Conservation (phyloP, 1,140 invertebrate genomes). For the Trachymyrmex cornetzi region DNA sequence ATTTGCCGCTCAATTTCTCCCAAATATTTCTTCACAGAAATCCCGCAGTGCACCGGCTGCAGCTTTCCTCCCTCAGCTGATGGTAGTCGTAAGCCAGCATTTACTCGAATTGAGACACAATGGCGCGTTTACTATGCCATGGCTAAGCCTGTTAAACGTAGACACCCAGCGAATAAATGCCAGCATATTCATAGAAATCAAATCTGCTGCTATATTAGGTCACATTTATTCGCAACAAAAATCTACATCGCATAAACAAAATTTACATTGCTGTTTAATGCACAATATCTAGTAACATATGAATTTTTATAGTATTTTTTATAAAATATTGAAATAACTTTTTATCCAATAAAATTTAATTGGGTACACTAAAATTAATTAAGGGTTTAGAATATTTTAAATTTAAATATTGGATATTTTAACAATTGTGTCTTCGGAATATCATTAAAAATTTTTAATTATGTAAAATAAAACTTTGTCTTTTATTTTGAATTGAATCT, state of each 20-base stretch:
- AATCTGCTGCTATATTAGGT: slow-evolving; percentile 26
- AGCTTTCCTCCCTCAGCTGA: slow-evolving; percentile 22
- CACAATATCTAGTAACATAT: not conserved
- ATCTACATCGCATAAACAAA: not conserved
- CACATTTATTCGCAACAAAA: not conserved
- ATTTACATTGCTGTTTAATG: not conserved
- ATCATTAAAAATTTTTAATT: not conserved
- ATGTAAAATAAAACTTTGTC: not conserved
- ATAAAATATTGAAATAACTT: not conserved
- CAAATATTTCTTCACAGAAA: slow-evolving; percentile 67
- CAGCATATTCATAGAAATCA: slow-evolving; percentile 50
- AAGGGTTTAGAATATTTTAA: not conserved
- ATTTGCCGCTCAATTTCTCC: slow-evolving; percentile 77
- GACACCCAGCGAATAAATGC: slow-evolving; percentile 42
- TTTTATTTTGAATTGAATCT: not conserved
- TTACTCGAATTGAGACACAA: slow-evolving; percentile 75
- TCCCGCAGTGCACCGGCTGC: slow-evolving; percentile 50
- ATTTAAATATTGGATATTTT: not conserved
- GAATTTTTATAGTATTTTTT: not conserved
- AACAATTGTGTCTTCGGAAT: not conserved
- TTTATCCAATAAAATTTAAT: not conserved
- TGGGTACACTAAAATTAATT: not conserved
- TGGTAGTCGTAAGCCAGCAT: slow-evolving; percentile 69
- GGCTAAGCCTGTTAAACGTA: slow-evolving; percentile 76
- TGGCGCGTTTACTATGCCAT: slow-evolving; percentile 54